phyloP scores from a whole-genome alignment of 2,113 vertebrate species.

The Triplophysa rosa region DNA sequence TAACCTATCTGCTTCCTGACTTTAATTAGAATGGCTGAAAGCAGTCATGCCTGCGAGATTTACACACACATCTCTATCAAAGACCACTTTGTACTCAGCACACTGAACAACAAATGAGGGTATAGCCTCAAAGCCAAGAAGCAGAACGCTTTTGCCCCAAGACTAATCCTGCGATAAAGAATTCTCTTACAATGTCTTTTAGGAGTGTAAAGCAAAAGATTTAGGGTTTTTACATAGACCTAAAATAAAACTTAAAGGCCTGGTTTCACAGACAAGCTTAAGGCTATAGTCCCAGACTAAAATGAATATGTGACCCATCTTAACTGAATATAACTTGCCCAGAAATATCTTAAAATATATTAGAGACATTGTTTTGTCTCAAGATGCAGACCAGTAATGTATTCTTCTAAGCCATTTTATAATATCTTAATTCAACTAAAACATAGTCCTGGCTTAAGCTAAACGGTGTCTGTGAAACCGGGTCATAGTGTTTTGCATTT shows the following conservation, averaged over 20 bases:
- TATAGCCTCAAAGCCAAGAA: constrained; percentile 38
- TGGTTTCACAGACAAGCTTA: too few relatives aligned
- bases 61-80: constrained; percentile 52
- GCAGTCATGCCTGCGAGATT: constrained; percentile 41
- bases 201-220: constrained; percentile 9
- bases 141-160: constrained; percentile 29
- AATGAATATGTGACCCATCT: too few relatives aligned
- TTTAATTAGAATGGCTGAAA: constrained; percentile 58
- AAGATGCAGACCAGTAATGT: too few relatives aligned
- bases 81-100: constrained; percentile 53
- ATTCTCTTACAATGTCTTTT: background rate
- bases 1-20: constrained; percentile 57
- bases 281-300: too few relatives aligned
- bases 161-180: constrained; percentile 8
- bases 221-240: background rate
- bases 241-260: background rate
- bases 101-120: constrained; percentile 34
- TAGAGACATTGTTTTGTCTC: too few relatives aligned
- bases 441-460: too few relatives aligned
- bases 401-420: too few relatives aligned
- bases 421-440: too few relatives aligned
- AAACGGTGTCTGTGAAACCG: too few relatives aligned
- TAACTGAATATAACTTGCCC: too few relatives aligned
- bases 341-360: too few relatives aligned
- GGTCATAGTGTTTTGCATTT: too few relatives aligned